These are phyloP conservation scores for Apteryx mantelli DNA, from an alignment of 2,113 vertebrate genomes.

Conservation along the genomic window DNA sequence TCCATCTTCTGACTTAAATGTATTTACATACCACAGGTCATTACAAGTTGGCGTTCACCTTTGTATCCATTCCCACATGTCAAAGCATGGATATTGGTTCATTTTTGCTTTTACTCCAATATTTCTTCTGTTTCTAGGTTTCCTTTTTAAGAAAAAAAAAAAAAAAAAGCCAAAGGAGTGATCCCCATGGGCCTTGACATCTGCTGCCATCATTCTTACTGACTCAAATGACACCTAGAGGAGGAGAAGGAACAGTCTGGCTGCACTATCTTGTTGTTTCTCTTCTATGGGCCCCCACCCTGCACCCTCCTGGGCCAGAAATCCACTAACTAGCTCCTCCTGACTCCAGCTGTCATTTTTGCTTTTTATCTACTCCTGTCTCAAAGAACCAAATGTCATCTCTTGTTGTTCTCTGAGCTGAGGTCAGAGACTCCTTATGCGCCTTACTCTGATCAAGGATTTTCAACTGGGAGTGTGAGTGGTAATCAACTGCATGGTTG, in stretches of 20 bases:
- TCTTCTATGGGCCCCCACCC: conserved; percentile 44
- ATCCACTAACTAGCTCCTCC: conserved; percentile 70
- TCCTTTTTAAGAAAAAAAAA: not conserved
- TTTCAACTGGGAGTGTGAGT: conserved; percentile 60
- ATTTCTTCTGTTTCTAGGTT: conserved; percentile 28
- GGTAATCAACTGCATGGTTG: conserved; percentile 49
- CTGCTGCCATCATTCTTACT: conserved; percentile 61
- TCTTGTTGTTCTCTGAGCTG: conserved; percentile 63
- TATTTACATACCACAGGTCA: conserved; percentile 66
- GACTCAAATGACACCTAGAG: conserved; percentile 45
- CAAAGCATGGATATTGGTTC: not conserved
- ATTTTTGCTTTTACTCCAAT: not conserved
- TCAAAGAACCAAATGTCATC: conserved; percentile 67
- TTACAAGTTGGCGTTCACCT: conserved; percentile 59
- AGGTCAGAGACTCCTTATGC: conserved; percentile 60
- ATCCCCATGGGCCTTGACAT: conserved; percentile 53
- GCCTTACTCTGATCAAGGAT: conserved; percentile 60
- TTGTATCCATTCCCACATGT: conserved; percentile 38
- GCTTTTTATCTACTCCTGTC: conserved; percentile 60
- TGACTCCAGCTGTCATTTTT: conserved; percentile 69
- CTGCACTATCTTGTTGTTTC: conserved; percentile 40
- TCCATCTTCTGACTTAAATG: not conserved
- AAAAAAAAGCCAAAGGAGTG: conserved; percentile 17
- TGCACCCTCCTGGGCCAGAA: conserved; percentile 63
- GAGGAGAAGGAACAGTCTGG: conserved; percentile 50